phyloP scores from a whole-genome alignment of 2,797 vertebrate genomes.

The Neoniphon sammara region DNA sequence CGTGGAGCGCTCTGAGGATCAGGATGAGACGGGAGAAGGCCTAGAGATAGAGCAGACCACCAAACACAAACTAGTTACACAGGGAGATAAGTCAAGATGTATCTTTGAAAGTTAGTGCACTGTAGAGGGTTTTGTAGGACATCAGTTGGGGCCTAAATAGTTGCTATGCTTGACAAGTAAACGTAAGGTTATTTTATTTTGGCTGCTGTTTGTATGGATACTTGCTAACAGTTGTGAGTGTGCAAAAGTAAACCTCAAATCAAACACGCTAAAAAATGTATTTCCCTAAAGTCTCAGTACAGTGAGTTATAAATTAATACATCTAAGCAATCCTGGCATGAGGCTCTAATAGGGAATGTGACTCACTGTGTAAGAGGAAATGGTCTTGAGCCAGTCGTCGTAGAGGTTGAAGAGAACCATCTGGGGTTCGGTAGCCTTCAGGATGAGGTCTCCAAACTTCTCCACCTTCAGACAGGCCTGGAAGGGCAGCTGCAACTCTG shows the following conservation, averaged over 20 bases:
- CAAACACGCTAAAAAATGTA: neutral
- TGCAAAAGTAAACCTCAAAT: neutral
- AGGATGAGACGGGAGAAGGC: slow-evolving; percentile 98
- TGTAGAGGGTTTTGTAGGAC: neutral
- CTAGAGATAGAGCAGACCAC: slow-evolving; percentile 72
- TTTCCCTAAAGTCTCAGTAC: neutral
- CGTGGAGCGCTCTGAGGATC: slow-evolving; percentile 95
- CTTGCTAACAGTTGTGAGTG: neutral
- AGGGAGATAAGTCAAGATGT: slow-evolving; percentile 7
- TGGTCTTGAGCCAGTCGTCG: slow-evolving; percentile 99
- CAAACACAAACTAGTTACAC: slow-evolving; percentile 50
- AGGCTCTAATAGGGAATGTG: neutral
- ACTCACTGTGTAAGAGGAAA: slow-evolving; percentile 98
- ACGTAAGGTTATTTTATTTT: neutral
- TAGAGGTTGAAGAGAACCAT: slow-evolving; percentile 99
- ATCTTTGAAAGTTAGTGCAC: neutral
- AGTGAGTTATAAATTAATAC: neutral
- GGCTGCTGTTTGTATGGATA: too few species aligned
- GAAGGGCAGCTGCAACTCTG: slow-evolving; percentile 98
- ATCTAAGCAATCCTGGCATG: neutral
- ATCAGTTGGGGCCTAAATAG: neutral
- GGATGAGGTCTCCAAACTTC: slow-evolving; percentile 98
- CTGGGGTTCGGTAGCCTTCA: slow-evolving; percentile 99
- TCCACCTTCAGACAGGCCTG: slow-evolving; percentile 99
- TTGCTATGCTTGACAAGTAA: neutral